Evolutionary conservation across 1,140 invertebrate genomes (phyloP), one percentile per base, ranked within the genome.

Genomic region (Solenopsis fugax): DNA sequence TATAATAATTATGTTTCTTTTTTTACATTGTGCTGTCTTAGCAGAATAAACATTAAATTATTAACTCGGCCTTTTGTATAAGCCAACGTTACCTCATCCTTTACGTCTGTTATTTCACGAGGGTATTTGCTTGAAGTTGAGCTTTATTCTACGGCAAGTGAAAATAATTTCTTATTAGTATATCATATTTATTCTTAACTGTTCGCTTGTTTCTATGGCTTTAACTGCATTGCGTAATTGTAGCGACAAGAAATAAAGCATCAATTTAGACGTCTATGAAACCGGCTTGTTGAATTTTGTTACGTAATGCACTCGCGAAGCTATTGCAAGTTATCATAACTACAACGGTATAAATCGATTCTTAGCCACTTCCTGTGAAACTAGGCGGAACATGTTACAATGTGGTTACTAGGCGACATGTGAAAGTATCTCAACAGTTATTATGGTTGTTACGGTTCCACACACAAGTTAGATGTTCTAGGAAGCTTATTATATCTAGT

Each of bases 31-130:
- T 64, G 69, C 71, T 72, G 86, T 67, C 76, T 52, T 75, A 76
- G 56, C 67, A 88, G 72, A 91, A 91, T 92, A 90, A 89, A 92
- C 41, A 88, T 87, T 91, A 91, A 91, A 91, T 90, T 90, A 91
- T 91, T 87, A 91, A 86, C 34, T 81, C n/a, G 67, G 52, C 34
- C 24, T 81, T 84, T 64, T 37, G 37, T 45, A 58, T 13, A 76
- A 10, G 7, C 6, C n/a, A 24, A 1, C 24, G 9, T 60, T 45
- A 34, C 34, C 54, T 37, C 37, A 7, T 29, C 69, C n/a, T 48
- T 75, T 45, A 1, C 9, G 6, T n/a, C n/a, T 65, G 52, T 41
- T 18, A 12, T 18, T 9, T 58, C 24, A 3, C 18, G 7, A 21
- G 24, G 29, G n/a, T 29, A 67, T 54, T 21, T 16, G 29, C 9